These are phyloP conservation scores for Cryptoblepharus egeriae DNA, from an alignment of 2,797 vertebrate species.

Conservation along the genomic window DNA sequence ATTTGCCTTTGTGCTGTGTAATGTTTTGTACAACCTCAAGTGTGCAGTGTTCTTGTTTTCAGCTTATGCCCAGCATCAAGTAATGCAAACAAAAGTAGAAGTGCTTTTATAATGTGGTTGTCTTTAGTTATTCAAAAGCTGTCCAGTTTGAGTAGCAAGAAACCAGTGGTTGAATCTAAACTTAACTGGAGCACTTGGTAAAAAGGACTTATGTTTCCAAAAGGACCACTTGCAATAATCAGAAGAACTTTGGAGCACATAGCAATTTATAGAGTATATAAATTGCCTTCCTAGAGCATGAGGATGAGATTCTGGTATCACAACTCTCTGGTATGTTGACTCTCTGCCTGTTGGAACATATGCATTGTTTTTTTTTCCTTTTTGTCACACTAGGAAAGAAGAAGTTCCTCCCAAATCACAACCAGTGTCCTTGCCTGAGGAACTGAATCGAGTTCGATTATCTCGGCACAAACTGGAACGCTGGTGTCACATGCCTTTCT, in stretches of 20 bases:
- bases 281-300: background rate
- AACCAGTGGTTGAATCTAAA: no score
- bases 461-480: conserved; percentile 97
- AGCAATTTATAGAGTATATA: no score
- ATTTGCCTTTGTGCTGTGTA: background rate
- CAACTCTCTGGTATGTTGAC: background rate
- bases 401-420: conserved; percentile 95
- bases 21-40: background rate
- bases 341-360: background rate
- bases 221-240: no score
- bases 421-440: conserved; percentile 94
- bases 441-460: conserved; percentile 92
- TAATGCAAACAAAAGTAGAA: background rate
- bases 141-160: background rate
- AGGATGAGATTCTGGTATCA: background rate
- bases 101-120: background rate
- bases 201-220: no score
- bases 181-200: background rate
- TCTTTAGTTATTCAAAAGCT: no score
- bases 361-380: conserved; percentile 3
- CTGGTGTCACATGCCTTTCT: conserved; percentile 99
- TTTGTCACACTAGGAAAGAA: conserved; percentile 83
- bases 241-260: no score
- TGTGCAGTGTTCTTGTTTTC: background rate
- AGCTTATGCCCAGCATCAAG: background rate